These are phyloP conservation scores for Junonia oenone DNA, from an alignment of 2,888 invertebrate species.

Conservation along the genomic window DNA sequence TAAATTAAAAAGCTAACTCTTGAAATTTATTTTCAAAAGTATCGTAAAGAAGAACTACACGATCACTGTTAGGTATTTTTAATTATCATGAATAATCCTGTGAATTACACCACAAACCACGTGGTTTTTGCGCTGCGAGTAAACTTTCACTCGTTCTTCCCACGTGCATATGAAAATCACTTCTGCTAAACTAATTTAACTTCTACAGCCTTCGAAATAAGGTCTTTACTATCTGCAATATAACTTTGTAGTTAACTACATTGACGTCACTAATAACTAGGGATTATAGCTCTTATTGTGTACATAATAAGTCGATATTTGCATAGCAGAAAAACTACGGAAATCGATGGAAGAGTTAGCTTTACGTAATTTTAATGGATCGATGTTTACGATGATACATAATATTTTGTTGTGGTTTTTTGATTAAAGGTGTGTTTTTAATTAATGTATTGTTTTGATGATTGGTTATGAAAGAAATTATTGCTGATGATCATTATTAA, in stretches of 20 bases:
- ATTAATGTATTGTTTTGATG: background rate
- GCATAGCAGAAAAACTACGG: background rate
- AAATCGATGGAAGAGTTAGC: constrained; percentile 7
- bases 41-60: too few species aligned
- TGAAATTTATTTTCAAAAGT: too few species aligned
- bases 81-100: constrained; percentile 8
- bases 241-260: background rate
- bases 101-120: constrained; percentile 25
- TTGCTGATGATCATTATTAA: background rate
- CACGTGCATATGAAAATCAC: constrained; percentile 34
- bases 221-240: background rate
- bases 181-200: constrained; percentile 14
- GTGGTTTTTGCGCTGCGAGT: constrained; percentile 36
- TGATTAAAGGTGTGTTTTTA: background rate
- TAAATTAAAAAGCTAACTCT: too few species aligned
- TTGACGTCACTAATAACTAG: background rate
- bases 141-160: constrained; percentile 44
- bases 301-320: background rate
- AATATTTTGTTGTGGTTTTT: background rate
- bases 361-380: constrained; percentile 12
- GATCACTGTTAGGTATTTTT: too few species aligned
- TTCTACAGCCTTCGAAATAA: constrained; percentile 11
- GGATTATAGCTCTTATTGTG: constrained; percentile 4
- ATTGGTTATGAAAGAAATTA: background rate
- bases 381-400: background rate